These are phyloP conservation scores for Netelia melanura DNA, from an alignment of 2,888 invertebrate genomes.

Conservation along the genomic window DNA sequence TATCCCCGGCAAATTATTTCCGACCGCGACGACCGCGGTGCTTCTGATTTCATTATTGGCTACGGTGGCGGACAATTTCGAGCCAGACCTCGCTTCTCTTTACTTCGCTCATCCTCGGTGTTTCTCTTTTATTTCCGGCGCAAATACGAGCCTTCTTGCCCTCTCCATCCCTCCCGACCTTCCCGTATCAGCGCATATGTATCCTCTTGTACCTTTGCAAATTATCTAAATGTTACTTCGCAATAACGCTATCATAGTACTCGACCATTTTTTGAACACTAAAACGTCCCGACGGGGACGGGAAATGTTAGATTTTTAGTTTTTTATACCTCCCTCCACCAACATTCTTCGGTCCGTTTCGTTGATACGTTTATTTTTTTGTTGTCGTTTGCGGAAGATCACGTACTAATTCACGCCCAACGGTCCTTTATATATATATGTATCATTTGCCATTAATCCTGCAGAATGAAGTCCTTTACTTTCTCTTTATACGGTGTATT, in stretches of 20 bases:
- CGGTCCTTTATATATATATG: slow-evolving; percentile 15
- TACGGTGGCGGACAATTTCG: slow-evolving; percentile 27
- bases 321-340: slow-evolving; percentile 15
- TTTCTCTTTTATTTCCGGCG: slow-evolving; percentile 1
- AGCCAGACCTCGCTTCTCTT: slow-evolving; percentile 8
- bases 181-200: no score
- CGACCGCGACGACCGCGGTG: slow-evolving; percentile 80
- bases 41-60: slow-evolving; percentile 81
- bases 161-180: no score
- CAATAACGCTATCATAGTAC: neutral
- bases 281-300: neutral
- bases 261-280: no score
- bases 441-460: slow-evolving; percentile 64
- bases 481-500: slow-evolving; percentile 58
- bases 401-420: slow-evolving; percentile 60
- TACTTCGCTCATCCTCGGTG: neutral
- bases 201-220: neutral
- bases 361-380: slow-evolving; percentile 28
- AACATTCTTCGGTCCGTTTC: slow-evolving; percentile 20
- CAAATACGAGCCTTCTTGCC: no score
- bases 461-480: slow-evolving; percentile 66
- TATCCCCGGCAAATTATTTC: slow-evolving; percentile 81
- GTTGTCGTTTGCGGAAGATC: slow-evolving; percentile 38
- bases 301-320: neutral
- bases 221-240: slow-evolving; percentile 35